Conservation (phyloP, 64 coral and sea anemone species). For the Porites australiensis region DNA sequence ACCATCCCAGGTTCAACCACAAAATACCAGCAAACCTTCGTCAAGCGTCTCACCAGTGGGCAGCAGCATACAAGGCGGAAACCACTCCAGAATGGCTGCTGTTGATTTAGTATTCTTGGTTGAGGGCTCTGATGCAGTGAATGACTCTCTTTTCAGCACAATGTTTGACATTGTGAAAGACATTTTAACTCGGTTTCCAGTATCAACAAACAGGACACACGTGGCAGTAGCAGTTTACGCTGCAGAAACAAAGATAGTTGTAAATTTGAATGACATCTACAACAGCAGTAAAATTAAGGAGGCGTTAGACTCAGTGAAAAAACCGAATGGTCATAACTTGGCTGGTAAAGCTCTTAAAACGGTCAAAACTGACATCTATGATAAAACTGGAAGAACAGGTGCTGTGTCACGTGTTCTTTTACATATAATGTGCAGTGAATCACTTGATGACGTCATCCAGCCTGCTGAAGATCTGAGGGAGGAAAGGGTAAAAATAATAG, state of each 20-base stretch:
- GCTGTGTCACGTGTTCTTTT: conserved; percentile 21
- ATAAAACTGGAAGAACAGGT: not conserved
- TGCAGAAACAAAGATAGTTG: conserved; percentile 11
- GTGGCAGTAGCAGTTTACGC: conserved; percentile 56
- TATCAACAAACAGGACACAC: conserved; percentile 18
- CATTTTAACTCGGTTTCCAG: conserved; percentile 22
- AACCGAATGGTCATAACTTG: not conserved
- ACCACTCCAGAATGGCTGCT: not conserved
- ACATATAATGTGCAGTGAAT: conserved; percentile 59
- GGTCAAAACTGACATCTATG: conserved; percentile 28
- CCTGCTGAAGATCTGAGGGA: conserved; percentile 28
- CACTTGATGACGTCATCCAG: conserved; percentile 59
- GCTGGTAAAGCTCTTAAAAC: conserved; percentile 19
- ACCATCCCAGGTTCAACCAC: not conserved
- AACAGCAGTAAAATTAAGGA: conserved; percentile 15
- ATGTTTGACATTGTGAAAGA: conserved; percentile 56
- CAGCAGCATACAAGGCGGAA: not conserved
- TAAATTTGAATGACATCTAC: conserved; percentile 51
- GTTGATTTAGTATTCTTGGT: conserved; percentile 59
- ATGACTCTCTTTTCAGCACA: conserved; percentile 8
- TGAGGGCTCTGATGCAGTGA: conserved; percentile 38
- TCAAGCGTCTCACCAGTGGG: not conserved
- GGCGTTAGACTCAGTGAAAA: not conserved
- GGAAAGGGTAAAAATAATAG: conserved; percentile 1
- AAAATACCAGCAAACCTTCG: not conserved